phyloP scores from a whole-genome alignment of 2,888 invertebrate genomes.

The Leucophora obtusa region DNA sequence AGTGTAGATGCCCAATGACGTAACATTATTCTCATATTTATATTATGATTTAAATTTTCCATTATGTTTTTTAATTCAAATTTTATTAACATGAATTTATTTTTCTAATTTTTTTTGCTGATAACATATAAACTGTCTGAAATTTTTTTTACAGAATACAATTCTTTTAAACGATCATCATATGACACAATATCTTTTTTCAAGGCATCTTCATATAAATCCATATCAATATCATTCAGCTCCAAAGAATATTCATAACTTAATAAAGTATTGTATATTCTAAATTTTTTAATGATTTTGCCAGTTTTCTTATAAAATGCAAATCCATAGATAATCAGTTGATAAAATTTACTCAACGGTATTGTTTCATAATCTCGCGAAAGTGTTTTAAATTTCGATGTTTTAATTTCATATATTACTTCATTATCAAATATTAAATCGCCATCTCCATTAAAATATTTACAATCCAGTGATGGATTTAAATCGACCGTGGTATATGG shows the following conservation, averaged over 20 bases:
- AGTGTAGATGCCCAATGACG: too few species aligned
- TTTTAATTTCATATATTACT: not conserved
- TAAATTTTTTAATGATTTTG: not conserved
- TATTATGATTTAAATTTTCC: too few species aligned
- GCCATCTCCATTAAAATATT: not conserved
- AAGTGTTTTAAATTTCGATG: not conserved
- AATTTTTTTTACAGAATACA: too few species aligned
- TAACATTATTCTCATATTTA: too few species aligned
- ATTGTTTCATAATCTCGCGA: not conserved
- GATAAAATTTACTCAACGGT: not conserved
- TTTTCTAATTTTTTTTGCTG: too few species aligned
- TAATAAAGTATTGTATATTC: not conserved
- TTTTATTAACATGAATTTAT: too few species aligned
- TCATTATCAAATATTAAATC: not conserved
- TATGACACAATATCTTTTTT: too few species aligned
- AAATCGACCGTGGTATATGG: not conserved
- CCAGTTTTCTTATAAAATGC: not conserved
- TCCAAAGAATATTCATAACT: not conserved
- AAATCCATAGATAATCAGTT: not conserved
- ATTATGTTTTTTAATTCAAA: too few species aligned
- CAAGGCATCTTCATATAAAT: not conserved
- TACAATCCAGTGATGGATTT: not conserved
- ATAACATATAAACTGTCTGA: too few species aligned
- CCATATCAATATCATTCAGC: not conserved
- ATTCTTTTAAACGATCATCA: too few species aligned